Percentiles rank a stretch among this genome's conserved stretches.
These are phyloP conservation scores for Synergus itoensis DNA, from an alignment of 2,888 invertebrate species.

Conservation along the genomic window DNA sequence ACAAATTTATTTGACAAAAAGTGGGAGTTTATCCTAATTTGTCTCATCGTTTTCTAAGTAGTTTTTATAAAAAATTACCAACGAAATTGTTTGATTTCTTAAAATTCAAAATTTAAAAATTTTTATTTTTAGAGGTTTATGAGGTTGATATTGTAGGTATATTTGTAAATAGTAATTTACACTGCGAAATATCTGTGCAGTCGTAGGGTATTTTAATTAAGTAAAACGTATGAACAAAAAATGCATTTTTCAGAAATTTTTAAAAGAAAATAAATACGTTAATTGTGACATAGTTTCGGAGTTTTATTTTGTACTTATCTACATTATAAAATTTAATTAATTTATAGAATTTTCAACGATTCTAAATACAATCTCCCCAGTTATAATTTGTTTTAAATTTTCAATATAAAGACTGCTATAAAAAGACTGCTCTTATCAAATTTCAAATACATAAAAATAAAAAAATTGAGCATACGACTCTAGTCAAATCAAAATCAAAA, in stretches of 20 bases:
- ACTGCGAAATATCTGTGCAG: background rate
- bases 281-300: background rate
- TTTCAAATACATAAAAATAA: background rate
- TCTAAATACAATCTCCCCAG: background rate
- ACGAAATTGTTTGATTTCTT: background rate
- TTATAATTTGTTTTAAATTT: background rate
- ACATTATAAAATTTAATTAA: background rate
- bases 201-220: background rate
- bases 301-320: background rate
- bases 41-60: background rate
- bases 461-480: background rate
- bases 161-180: background rate
- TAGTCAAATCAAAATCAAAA: background rate
- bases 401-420: too few species aligned
- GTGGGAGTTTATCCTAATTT: background rate
- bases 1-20: too few species aligned
- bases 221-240: background rate
- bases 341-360: background rate
- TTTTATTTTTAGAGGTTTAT: background rate
- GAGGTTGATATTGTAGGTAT: background rate
- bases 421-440: too few species aligned
- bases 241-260: background rate
- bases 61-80: background rate
- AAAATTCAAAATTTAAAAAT: background rate
- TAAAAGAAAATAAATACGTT: background rate